Base-by-base conservation (phyloP, 2,888 invertebrate genomes). In the Drosophila siamana region DNA sequence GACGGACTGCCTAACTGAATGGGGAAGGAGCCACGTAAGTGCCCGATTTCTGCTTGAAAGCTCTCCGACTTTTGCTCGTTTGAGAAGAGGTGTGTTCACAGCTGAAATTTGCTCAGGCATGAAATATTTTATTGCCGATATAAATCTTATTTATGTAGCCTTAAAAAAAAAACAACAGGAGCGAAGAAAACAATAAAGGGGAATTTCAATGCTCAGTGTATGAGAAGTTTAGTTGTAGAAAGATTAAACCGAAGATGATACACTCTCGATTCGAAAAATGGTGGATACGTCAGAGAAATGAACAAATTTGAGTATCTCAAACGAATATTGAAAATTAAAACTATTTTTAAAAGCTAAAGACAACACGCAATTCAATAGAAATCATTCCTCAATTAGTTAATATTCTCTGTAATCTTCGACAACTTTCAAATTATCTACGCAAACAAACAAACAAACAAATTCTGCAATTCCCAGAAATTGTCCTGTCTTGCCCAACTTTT, bases 91-190 rank as follows among this genome's bases (percentile, higher is more conserved):
- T 83, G 69, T 59, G 63, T 68, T 71, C 67, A 62, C 74, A 72
- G 70, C 64, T 67, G 56, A 64, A 81, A 69, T 62, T 73, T 72
- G 78, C 67, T 80, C 68, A 60, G 75, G 88, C 81, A 67, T 80
- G 69, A 82, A 88, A 76, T 74, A 88, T 85, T 83, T 83, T 88
- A 88, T 80, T 86, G 73, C 84, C 69, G 65, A 74, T 73, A 88
- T 88, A 86, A 88, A 88, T 88, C 80, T 76, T 80, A 71, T 86
- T 86, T 88, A 86, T 88, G 86, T 69, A 63, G 62, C 50, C 7
- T 13, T 43, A 41, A 33, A 46, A 38, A 51, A 51, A 47, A 30
- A 13, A 16, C 13, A 24, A 19, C 19, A 19, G 19, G 2, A 24
- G 16, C 38, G 50, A 41, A 46, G 22, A 50, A 56, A 66, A 55